Base-by-base conservation (phyloP, 2,113 vertebrate genomes). In the Actenoides hombroni region DNA sequence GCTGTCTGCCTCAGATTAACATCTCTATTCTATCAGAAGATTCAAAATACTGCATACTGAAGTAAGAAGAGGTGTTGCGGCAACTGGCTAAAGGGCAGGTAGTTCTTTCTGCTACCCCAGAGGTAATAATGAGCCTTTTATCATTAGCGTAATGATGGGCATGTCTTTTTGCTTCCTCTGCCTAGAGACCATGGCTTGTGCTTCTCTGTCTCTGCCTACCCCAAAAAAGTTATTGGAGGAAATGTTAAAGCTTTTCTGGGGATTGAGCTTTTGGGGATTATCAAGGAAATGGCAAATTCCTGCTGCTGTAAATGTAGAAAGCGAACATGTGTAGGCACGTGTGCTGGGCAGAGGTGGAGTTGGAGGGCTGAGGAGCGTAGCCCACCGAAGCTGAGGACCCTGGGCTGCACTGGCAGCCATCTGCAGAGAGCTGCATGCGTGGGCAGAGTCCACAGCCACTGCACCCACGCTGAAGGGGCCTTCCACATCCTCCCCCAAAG, bases 401-500 rank as follows among this genome's bases (percentile, higher is more conserved):
- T 37, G 7, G 28, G 42, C 44, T 28, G 31, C 26, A 13, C 20
- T 40, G 20, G 42, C 23, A 33, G 8, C 39, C 20, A 37, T 39
- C 42, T 61, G 29, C 7, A 59, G 49, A 40, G 35, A 35, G 39
- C 60, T 28, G 10, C 11, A 14, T 24, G 44, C 1, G 2, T 19
- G 16, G 37, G 65, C 73, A 56, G 57, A 28, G 39, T 2, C 61
- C 3, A 1, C 31, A 37, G 68, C 39, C 16, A 7, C 42, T 11
- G 8, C 5, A 3, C 26, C 67, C 0, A 0, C n/a, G 63, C 73
- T 42, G 39, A 25, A 0, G 10, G 57, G 37, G 29, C 29, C 25
- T 26, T 71, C 40, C 2, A 0, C 31, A 26, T n/a, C 44, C 46
- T 79, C 53, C 26, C 39, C 18, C 13, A 20, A 51, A 54, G 71